Conservation (phyloP, 2,113 vertebrate species). For the Fukomys damarensis region DNA sequence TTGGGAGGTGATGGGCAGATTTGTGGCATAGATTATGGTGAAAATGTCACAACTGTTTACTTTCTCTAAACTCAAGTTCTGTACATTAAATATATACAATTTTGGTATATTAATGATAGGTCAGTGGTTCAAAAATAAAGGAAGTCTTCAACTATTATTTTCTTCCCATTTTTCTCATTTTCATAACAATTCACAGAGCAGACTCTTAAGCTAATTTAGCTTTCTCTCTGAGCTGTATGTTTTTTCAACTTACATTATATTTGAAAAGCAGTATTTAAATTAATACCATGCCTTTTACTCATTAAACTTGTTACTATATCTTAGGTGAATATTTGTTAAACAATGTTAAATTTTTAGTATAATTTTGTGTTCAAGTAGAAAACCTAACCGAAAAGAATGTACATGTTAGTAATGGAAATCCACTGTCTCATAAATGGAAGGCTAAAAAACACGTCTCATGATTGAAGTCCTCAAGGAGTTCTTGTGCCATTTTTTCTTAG, state of each 20-base stretch:
- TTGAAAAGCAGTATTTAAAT: constrained; percentile 39
- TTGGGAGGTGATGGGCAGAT: not conserved
- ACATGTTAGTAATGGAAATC: not conserved
- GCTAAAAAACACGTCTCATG: not conserved
- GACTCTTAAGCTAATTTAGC: not conserved
- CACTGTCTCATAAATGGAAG: not conserved
- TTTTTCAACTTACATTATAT: not conserved
- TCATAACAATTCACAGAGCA: not conserved
- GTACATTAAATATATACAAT: not conserved
- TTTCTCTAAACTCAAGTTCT: not conserved
- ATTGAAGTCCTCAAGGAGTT: not conserved
- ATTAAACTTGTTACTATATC: not conserved
- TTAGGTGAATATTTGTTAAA: constrained; percentile 1
- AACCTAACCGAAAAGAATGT: not conserved
- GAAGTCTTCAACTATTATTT: not conserved
- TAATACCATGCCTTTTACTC: not conserved
- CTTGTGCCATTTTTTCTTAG: not conserved
- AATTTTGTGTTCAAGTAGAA: not conserved
- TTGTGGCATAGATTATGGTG: not conserved
- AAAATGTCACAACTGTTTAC: not conserved
- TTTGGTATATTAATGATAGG: not conserved
- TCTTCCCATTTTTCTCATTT: not conserved
- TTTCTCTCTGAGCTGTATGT: not conserved
- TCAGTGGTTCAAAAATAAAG: not conserved
- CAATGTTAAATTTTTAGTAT: not conserved